Percentiles rank a stretch among this genome's conserved stretches.
These are phyloP conservation scores for Capra hircus DNA, from an alignment of 2,113 vertebrate species.

Conservation along the genomic window DNA sequence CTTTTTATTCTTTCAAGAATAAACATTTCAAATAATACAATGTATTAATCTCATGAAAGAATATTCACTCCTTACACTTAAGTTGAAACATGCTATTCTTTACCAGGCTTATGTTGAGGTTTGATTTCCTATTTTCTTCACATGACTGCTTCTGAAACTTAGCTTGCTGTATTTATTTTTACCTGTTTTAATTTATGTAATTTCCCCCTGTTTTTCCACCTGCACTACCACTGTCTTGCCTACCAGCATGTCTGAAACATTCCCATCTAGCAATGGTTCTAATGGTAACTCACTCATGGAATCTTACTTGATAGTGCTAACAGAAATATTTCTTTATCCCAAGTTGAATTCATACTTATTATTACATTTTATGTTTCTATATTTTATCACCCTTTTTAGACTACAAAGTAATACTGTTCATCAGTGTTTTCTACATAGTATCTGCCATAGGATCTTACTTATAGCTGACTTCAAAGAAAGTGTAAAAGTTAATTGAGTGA, in stretches of 20 bases:
- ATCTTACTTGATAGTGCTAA: not conserved
- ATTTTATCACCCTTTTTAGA: not conserved
- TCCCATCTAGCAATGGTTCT: not conserved
- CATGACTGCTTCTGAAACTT: not conserved
- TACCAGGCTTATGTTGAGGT: not conserved
- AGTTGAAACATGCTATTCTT: not conserved
- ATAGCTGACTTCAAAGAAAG: not conserved
- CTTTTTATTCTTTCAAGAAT: not conserved
- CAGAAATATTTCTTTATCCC: not conserved
- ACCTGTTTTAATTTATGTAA: not conserved
- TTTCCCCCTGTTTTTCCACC: not conserved
- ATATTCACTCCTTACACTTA: not conserved
- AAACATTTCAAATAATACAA: not conserved
- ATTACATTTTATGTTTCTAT: not conserved
- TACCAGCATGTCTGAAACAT: not conserved
- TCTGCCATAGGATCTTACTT: not conserved
- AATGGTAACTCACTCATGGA: not conserved
- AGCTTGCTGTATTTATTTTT: not conserved
- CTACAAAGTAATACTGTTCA: not conserved
- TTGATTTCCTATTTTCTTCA: not conserved
- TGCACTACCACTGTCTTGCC: not conserved
- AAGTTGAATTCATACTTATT: not conserved
- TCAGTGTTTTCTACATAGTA: not conserved
- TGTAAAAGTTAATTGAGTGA: not conserved
- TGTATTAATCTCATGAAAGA: not conserved